A percentile compares a stretch with the other conserved stretches of the same genome.
Evolutionary conservation across 2,113 vertebrate species (phyloP).

Genomic region (Cryptotis parvus): DNA sequence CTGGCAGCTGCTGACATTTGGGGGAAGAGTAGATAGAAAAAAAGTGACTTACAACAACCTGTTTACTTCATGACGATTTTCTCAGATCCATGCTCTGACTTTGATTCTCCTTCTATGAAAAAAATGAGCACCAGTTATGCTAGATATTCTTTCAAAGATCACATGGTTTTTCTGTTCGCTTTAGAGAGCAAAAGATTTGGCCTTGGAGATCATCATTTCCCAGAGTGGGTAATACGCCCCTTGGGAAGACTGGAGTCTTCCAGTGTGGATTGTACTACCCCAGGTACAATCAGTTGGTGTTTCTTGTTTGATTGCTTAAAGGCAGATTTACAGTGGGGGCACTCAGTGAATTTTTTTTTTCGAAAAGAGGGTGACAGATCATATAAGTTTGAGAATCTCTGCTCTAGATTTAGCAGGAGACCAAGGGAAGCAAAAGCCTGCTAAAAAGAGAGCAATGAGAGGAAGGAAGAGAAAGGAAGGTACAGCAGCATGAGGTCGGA

Average conservation of each 20-base stretch:
- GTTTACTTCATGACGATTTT: slow-evolving; percentile 31
- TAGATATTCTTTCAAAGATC: neutral
- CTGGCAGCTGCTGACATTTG: neutral
- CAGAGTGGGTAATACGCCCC: too few species aligned
- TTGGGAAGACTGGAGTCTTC: too few species aligned
- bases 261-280: too few species aligned
- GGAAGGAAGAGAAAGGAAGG: slow-evolving; percentile 24
- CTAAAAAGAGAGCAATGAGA: slow-evolving; percentile 33
- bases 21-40: slow-evolving; percentile 10
- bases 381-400: too few species aligned
- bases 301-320: too few species aligned
- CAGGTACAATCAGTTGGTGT: too few species aligned
- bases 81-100: neutral
- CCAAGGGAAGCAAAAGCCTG: neutral
- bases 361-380: too few species aligned
- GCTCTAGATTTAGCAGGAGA: neutral
- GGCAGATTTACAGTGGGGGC: too few species aligned
- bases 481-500: slow-evolving; percentile 4
- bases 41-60: slow-evolving; percentile 6
- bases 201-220: neutral
- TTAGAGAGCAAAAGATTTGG: slow-evolving; percentile 16
- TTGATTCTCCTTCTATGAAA: neutral
- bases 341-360: too few species aligned
- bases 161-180: slow-evolving; percentile 1
- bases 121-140: neutral